Conservation (phyloP, 2,888 invertebrate species). For the Cepaea hortensis region DNA sequence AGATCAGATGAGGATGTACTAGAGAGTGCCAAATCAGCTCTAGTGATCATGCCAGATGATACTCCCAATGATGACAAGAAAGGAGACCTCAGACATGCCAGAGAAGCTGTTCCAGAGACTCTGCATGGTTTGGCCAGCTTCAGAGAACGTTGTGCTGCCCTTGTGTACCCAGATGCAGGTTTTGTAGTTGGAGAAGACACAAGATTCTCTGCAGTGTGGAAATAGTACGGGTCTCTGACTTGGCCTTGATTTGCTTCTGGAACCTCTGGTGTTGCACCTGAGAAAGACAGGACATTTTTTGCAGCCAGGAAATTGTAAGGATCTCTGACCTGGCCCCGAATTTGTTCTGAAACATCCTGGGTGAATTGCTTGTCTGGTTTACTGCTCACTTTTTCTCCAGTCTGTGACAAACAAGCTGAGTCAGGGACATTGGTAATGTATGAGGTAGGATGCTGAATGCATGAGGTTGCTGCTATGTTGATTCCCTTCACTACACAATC, state of each 20-base stretch:
- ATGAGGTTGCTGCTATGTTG: neutral
- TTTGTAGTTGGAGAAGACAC: neutral
- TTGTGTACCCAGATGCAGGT: no score
- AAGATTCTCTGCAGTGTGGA: neutral
- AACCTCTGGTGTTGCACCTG: neutral
- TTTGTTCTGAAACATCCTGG: neutral
- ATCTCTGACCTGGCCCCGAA: neutral
- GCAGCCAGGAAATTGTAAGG: neutral
- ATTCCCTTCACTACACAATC: neutral
- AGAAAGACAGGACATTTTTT: neutral
- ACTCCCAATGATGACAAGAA: neutral
- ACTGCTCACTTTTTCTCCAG: no score
- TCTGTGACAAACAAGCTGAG: no score
- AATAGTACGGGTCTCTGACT: neutral
- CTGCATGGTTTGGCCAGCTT: neutral
- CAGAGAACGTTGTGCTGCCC: neutral
- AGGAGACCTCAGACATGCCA: neutral
- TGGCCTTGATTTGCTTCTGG: neutral
- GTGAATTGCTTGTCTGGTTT: neutral
- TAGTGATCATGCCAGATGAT: neutral
- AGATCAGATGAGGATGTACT: neutral
- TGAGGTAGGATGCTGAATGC: neutral
- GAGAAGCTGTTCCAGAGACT: neutral
- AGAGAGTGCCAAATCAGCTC: neutral
- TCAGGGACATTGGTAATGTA: no score